These are phyloP conservation scores for Delphinapterus leucas DNA, from an alignment of 2,113 vertebrate species.

Conservation along the genomic window DNA sequence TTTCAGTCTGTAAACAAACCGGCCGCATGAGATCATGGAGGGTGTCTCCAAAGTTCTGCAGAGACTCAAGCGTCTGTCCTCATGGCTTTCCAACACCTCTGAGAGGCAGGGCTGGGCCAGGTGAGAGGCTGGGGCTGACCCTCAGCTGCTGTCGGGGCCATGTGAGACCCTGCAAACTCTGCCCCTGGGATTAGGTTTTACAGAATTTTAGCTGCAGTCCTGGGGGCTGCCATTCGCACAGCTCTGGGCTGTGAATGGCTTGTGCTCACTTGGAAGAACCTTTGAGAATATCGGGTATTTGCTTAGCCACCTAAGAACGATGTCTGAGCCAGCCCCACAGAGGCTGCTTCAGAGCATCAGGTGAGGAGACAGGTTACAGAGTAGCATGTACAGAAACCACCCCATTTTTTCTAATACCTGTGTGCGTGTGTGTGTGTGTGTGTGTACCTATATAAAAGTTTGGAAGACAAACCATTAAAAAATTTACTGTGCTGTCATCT, in stretches of 20 bases:
- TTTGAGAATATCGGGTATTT: neutral
- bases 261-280: neutral
- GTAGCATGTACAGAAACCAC: fast-evolving
- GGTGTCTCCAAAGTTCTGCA: neutral
- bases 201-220: neutral
- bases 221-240: neutral
- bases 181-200: neutral
- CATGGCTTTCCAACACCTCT: neutral
- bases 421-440: too few relatives aligned
- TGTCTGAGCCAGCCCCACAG: neutral
- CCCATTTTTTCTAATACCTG: neutral
- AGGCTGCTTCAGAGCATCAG: too few relatives aligned
- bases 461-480: neutral
- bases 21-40: neutral
- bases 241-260: neutral
- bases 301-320: neutral
- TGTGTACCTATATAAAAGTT: neutral
- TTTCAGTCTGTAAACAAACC: neutral
- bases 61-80: neutral
- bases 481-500: too few relatives aligned
- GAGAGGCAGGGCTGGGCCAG: neutral
- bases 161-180: neutral
- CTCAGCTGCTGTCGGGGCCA: fast-evolving
- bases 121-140: neutral
- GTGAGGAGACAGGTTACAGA: neutral